phyloP scores from a whole-genome alignment of 2,888 invertebrate genomes.

The Hydrotaea cyrtoneurina region DNA sequence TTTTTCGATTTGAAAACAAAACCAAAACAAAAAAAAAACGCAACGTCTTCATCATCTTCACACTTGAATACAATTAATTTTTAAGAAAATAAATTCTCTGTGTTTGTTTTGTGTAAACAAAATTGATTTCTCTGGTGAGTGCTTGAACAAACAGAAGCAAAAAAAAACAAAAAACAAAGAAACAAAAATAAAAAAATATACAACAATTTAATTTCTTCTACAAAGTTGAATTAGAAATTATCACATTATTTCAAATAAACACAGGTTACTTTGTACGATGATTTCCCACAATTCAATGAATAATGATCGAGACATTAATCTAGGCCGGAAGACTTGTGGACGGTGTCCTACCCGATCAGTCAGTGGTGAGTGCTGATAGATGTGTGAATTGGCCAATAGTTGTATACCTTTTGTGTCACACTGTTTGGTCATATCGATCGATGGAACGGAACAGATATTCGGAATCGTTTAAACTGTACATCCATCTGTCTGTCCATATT shows the following conservation, averaged over 20 bases:
- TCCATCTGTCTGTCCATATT: no score
- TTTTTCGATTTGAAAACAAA: background rate
- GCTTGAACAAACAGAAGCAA: background rate
- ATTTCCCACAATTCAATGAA: background rate
- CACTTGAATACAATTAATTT: background rate
- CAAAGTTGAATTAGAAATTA: background rate
- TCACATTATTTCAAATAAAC: background rate
- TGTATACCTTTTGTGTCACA: no score
- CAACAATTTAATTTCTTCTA: conserved; percentile 1
- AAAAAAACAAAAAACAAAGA: background rate
- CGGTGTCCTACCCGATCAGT: background rate
- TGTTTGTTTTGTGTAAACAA: background rate
- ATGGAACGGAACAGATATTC: no score
- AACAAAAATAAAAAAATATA: background rate
- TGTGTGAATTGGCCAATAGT: no score
- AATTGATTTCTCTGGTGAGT: background rate
- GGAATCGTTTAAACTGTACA: no score
- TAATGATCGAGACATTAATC: background rate
- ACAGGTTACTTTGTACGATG: background rate
- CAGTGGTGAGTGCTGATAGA: no score
- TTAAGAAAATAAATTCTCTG: background rate
- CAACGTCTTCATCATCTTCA: background rate
- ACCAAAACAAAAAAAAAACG: background rate
- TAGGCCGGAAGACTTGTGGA: background rate
- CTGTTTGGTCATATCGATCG: no score